phyloP scores from a whole-genome alignment of 2,888 invertebrate species.

The Chirona hameri region DNA sequence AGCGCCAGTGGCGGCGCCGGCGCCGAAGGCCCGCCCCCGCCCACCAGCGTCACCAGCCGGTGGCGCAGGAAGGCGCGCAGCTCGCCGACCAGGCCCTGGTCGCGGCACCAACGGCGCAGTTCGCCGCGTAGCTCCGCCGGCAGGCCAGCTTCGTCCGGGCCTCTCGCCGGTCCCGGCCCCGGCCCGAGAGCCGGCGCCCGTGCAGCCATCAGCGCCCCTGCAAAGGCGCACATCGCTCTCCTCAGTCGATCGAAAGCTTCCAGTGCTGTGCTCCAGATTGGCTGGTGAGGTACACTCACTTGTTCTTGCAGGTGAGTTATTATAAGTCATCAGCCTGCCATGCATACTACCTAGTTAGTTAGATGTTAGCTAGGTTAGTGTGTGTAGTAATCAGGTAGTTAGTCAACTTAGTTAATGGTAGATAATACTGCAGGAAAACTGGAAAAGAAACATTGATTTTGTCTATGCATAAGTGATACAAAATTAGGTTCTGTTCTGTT shows the following conservation, averaged over 20 bases:
- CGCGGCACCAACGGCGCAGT: slow-evolving; percentile 3
- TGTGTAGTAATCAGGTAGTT: no score
- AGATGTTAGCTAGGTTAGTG: no score
- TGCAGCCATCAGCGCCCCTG: neutral
- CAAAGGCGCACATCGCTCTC: neutral
- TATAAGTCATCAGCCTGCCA: no score
- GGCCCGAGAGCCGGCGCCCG: neutral
- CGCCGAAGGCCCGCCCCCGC: neutral
- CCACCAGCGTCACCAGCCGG: neutral
- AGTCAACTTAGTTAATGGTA: no score
- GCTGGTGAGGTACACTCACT: no score
- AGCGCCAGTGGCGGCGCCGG: neutral
- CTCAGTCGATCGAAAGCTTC: neutral
- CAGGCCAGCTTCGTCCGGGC: neutral
- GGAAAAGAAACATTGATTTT: no score
- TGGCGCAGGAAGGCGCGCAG: slow-evolving; percentile 22
- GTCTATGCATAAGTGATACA: no score
- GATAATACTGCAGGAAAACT: no score
- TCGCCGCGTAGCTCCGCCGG: neutral
- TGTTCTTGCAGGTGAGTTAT: no score
- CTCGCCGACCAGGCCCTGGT: slow-evolving; percentile 23
- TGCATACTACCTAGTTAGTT: no score
- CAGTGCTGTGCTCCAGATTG: no score
- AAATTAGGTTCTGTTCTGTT: no score
- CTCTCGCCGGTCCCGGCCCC: neutral